phyloP scores from a whole-genome alignment of 2,113 vertebrate species.

The Paradisaea rubra region DNA sequence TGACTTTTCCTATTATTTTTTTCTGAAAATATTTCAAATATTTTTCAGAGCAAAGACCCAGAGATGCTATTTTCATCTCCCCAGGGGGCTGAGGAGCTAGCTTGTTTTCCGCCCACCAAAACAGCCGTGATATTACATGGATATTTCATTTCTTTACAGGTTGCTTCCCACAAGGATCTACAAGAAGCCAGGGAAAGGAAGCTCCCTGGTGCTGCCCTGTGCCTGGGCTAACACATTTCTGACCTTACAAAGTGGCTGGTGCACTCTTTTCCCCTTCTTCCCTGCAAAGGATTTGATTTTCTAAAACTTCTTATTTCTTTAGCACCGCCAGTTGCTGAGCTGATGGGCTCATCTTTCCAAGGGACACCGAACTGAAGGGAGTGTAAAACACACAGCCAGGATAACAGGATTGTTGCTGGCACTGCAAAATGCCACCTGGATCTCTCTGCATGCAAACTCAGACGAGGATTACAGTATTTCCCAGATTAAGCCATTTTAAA shows the following conservation, averaged over 20 bases:
- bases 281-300: not conserved
- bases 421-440: constrained; percentile 22
- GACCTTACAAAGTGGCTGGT: not conserved
- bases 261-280: not conserved
- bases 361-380: not conserved
- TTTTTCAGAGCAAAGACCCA: constrained; percentile 24
- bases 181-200: not conserved
- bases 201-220: not conserved
- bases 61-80: constrained; percentile 26
- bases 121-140: not conserved
- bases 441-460: not conserved
- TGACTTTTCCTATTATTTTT: not conserved
- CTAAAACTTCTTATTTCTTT: not conserved
- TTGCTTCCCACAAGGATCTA: not conserved
- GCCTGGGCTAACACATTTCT: not conserved
- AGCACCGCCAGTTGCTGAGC: not conserved
- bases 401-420: not conserved
- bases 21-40: constrained; percentile 22
- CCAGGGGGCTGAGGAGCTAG: not conserved
- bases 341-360: not conserved
- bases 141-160: not conserved
- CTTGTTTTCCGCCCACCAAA: not conserved
- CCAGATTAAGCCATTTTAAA: not conserved
- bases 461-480: not conserved
- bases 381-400: not conserved